A percentile compares a stretch with the other conserved stretches of the same genome.
Conservation (phyloP, 2,888 invertebrate genomes). For the Lacanobia wlatinum region DNA sequence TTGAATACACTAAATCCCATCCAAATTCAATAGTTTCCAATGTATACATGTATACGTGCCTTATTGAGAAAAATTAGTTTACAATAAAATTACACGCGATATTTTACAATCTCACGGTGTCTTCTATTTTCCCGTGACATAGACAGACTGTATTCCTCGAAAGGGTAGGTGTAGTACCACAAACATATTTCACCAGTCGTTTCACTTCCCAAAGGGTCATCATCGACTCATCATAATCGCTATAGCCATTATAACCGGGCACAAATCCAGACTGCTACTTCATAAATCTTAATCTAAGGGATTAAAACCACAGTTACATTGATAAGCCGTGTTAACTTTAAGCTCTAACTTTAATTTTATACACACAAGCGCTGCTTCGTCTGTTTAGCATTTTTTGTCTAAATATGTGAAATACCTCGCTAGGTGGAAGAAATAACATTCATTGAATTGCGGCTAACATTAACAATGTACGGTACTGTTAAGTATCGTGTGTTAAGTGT, state of each 20-base stretch:
- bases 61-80: too few species aligned
- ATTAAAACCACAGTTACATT: not conserved
- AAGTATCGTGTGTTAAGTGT: conserved; percentile 76
- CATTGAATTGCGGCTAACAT: conserved; percentile 79
- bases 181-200: too few species aligned
- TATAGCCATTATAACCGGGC: not conserved
- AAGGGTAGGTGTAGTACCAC: not conserved
- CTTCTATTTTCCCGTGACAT: too few species aligned
- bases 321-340: not conserved
- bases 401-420: conserved; percentile 72
- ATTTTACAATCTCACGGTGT: too few species aligned
- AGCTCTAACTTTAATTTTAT: conserved; percentile 5
- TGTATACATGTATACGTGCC: too few species aligned
- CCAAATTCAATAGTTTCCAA: too few species aligned
- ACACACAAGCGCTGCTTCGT: conserved; percentile 45
- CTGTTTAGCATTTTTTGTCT: conserved; percentile 72
- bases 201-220: not conserved
- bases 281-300: not conserved
- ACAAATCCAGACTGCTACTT: not conserved
- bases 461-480: conserved; percentile 81
- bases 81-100: too few species aligned
- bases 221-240: not conserved
- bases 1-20: too few species aligned
- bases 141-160: too few species aligned
- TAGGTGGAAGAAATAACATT: conserved; percentile 76